These are phyloP conservation scores for Lamellibrachia satsuma DNA, from an alignment of 2,888 invertebrate genomes.

Conservation along the genomic window DNA sequence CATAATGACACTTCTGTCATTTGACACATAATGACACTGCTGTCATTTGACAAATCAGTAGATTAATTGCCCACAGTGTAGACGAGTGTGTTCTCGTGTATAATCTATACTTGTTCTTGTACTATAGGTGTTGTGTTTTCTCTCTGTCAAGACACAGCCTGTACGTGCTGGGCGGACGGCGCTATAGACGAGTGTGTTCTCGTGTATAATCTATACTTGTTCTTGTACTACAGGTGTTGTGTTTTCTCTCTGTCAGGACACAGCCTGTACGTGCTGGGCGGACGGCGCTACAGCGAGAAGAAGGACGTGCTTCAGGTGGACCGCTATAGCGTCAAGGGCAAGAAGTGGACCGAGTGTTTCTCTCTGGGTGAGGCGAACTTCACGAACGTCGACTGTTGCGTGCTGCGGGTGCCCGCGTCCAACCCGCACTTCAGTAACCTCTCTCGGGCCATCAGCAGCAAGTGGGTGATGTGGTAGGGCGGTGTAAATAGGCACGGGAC, in stretches of 20 bases:
- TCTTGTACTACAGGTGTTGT: background rate
- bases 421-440: conserved; percentile 52
- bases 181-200: background rate
- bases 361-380: background rate
- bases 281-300: background rate
- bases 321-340: background rate
- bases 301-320: background rate
- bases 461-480: conserved; percentile 55
- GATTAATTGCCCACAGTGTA: background rate
- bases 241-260: background rate
- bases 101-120: background rate
- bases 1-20: background rate
- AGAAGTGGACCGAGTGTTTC: background rate
- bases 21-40: background rate
- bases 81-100: background rate
- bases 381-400: conserved; percentile 46
- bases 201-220: too few species aligned
- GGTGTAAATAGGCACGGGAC: background rate
- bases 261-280: background rate
- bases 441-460: conserved; percentile 50
- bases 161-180: too few species aligned
- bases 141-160: background rate
- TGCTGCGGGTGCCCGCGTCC: conserved; percentile 47
- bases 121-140: background rate
- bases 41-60: background rate